Conservation (phyloP, 1,140 invertebrate genomes). For the Saccostrea cuccullata region DNA sequence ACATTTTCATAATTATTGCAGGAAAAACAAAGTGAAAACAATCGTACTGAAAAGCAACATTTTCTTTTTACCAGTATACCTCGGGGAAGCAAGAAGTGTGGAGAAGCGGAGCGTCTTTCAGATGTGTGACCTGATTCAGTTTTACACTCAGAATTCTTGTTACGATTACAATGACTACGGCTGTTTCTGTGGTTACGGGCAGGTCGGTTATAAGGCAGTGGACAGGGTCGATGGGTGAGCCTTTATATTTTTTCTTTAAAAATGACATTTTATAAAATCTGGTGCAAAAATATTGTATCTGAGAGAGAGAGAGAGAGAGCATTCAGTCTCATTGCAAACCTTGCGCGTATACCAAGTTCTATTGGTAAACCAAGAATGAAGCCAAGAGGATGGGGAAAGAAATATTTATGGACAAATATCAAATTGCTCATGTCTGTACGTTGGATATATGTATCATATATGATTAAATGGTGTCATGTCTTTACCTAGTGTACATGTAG, state of each 20-base stretch:
- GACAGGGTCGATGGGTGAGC: slow-evolving; percentile 63
- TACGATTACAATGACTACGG: slow-evolving; percentile 67
- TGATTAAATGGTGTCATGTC: too few species aligned
- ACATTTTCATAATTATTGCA: background rate
- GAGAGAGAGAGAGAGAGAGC: too few species aligned
- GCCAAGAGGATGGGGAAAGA: too few species aligned
- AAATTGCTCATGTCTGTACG: too few species aligned
- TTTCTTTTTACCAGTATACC: background rate
- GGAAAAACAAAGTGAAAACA: background rate
- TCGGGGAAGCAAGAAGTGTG: background rate
- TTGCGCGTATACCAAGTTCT: too few species aligned
- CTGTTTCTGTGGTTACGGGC: slow-evolving; percentile 69
- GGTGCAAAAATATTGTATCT: too few species aligned
- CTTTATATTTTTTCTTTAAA: background rate
- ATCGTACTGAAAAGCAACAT: background rate
- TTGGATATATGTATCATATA: too few species aligned
- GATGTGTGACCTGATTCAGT: slow-evolving; percentile 61
- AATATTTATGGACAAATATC: too few species aligned
- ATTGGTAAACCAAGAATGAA: too few species aligned
- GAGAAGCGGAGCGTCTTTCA: slow-evolving; percentile 63
- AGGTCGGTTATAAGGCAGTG: slow-evolving; percentile 50
- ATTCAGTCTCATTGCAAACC: too few species aligned
- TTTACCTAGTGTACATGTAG: too few species aligned
- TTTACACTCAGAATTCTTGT: slow-evolving; percentile 62
- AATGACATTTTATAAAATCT: too few species aligned